Conservation (phyloP, 2,888 invertebrate genomes). For the Tetrapedia diversipes region DNA sequence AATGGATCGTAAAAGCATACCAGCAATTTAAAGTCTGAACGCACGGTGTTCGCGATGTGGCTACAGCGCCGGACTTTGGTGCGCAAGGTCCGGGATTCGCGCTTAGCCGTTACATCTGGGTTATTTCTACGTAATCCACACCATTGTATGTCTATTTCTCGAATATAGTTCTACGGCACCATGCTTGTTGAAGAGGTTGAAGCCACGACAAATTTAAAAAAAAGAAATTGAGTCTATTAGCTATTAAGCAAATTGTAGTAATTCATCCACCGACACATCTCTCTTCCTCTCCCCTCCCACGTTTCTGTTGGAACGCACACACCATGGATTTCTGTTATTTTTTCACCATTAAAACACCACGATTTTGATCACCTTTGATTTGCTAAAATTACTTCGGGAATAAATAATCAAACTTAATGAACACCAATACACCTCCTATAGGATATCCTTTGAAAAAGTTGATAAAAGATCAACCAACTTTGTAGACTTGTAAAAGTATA, state of each 20-base stretch:
- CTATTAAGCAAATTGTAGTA: constrained; percentile 80
- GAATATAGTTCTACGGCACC: constrained; percentile 7
- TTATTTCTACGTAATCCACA: constrained; percentile 45
- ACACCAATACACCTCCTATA: background rate
- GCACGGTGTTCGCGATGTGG: constrained; percentile 45
- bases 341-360: constrained; percentile 31
- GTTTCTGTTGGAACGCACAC: constrained; percentile 57
- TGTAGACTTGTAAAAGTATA: constrained; percentile 38
- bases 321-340: constrained; percentile 66
- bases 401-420: background rate
- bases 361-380: background rate
- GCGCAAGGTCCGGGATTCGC: constrained; percentile 55
- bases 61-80: constrained; percentile 56
- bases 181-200: constrained; percentile 12
- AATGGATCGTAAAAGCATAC: constrained; percentile 78
- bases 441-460: constrained; percentile 6
- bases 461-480: constrained; percentile 26
- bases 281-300: constrained; percentile 61
- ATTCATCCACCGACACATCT: constrained; percentile 73
- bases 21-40: constrained; percentile 75
- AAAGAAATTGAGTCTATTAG: constrained; percentile 70
- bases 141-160: constrained; percentile 17
- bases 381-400: background rate
- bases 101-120: constrained; percentile 54
- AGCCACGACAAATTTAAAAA: constrained; percentile 17